Evolutionary conservation across 2,797 vertebrate species (phyloP).

Genomic region (Onychomys arenicola): DNA sequence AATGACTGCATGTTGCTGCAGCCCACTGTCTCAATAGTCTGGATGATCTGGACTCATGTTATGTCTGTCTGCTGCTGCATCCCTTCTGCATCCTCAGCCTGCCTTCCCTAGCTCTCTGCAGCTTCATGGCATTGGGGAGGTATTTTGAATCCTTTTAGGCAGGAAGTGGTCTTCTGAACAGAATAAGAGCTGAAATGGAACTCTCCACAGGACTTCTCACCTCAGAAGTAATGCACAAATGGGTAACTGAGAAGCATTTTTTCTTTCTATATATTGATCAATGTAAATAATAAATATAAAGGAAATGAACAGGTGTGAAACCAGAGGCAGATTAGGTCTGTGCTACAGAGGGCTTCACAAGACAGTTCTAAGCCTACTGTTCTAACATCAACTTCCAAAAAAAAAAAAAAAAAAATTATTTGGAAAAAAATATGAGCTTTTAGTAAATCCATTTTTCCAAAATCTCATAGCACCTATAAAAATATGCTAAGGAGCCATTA

Average conservation of each 20-base stretch:
- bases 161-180: constrained; percentile 45
- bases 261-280: background rate
- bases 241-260: constrained; percentile 28
- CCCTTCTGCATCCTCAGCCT: background rate
- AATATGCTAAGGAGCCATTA: background rate
- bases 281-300: constrained; percentile 24
- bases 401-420: constrained; percentile 4
- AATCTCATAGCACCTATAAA: background rate
- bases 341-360: background rate
- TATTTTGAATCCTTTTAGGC: constrained; percentile 50
- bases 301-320: background rate
- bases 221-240: constrained; percentile 54
- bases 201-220: background rate
- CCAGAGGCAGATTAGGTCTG: background rate
- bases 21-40: constrained; percentile 27
- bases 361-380: background rate
- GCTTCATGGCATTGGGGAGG: background rate
- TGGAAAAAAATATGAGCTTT: background rate
- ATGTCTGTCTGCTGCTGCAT: background rate
- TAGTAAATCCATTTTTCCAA: constrained; percentile 5
- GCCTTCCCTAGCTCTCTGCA: background rate
- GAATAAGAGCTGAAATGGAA: constrained; percentile 48
- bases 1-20: constrained; percentile 67
- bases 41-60: background rate
- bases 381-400: background rate